Base-by-base conservation (phyloP, 2,113 vertebrate species). In the Epinephelus fuscoguttatus region DNA sequence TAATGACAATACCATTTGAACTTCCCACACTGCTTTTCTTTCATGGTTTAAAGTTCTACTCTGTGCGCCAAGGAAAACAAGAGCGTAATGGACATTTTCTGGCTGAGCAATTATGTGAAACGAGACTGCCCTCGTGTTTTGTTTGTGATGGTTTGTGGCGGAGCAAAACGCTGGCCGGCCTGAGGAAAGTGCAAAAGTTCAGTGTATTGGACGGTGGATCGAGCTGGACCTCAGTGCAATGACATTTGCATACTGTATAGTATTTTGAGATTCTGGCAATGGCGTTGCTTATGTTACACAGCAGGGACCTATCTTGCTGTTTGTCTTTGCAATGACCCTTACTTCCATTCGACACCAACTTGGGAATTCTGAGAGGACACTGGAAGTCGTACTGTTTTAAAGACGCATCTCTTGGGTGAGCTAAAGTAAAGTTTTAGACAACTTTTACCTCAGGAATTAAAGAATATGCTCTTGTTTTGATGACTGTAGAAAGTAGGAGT, bases 1-100 rank as follows among this genome's bases (percentile, higher is more conserved):
- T 93, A 91, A 94, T 94, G 90, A 93, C 89, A 92, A 95, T 94
- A 90, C 90, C 92, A 94, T 94, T 93, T 93, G 85, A 94, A 93
- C 93, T 93, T 95, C 93, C 92, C 93, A 94, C 91, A 93, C 75
- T 82, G 74, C 67, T 87, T 86, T 69, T 91, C 89, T 92, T 91
- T 90, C 84, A 87, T 88, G 89, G 80, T 92, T 93, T 91, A 83
- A 92, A 91, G 88, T 90, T 84, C 23, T 64, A 60, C 72, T 82
- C 71, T 4, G 17, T 60, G 78, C 49, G 91, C 94, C 94, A 94
- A 95, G 84, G 81, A 93, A 94, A 95, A 94, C 91, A 94, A 80
- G 64, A 88, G 84, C 6, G 88, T 92, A 94, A 91, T 93, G 91
- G 92, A 92, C 87, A 84, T 95, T 95, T 94, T 94, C 89, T 93